Evolutionary conservation across 2,797 vertebrate genomes (phyloP).

Genomic region (Lerista edwardsae): DNA sequence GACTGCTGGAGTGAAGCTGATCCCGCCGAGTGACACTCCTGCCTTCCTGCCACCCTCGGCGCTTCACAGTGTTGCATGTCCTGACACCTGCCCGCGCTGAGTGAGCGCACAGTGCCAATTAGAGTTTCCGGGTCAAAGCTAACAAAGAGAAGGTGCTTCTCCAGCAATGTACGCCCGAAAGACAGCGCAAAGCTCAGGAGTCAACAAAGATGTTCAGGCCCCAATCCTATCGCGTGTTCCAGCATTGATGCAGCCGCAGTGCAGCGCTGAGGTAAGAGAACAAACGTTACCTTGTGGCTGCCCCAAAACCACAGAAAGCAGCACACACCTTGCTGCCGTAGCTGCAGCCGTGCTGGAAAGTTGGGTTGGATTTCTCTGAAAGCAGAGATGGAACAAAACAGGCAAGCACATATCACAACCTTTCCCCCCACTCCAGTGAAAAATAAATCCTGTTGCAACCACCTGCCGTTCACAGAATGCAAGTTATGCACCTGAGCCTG

Average conservation of each 20-base stretch:
- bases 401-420: too few relatives aligned
- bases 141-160: conserved; percentile 14
- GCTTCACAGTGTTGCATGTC: conserved; percentile 52
- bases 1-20: conserved; percentile 30
- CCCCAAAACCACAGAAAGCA: too few relatives aligned
- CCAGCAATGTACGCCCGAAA: not conserved
- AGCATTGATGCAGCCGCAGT: too few relatives aligned
- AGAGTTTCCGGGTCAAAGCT: conserved; percentile 49
- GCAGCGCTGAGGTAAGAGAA: too few relatives aligned
- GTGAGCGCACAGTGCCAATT: conserved; percentile 55
- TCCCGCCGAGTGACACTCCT: conserved; percentile 9
- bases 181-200: not conserved
- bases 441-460: not conserved
- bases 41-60: conserved; percentile 35
- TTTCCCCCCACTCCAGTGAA: not conserved
- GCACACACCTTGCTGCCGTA: too few relatives aligned
- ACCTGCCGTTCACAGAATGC: not conserved
- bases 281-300: too few relatives aligned
- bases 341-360: too few relatives aligned
- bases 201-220: not conserved
- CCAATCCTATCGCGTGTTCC: not conserved
- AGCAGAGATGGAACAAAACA: not conserved
- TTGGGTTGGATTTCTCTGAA: too few relatives aligned
- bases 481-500: too few relatives aligned
- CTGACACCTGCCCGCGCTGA: conserved; percentile 60